Percentiles rank a stretch among this genome's conserved stretches.
Conservation (phyloP, 2,113 vertebrate species). For the Alaudala cheleensis region DNA sequence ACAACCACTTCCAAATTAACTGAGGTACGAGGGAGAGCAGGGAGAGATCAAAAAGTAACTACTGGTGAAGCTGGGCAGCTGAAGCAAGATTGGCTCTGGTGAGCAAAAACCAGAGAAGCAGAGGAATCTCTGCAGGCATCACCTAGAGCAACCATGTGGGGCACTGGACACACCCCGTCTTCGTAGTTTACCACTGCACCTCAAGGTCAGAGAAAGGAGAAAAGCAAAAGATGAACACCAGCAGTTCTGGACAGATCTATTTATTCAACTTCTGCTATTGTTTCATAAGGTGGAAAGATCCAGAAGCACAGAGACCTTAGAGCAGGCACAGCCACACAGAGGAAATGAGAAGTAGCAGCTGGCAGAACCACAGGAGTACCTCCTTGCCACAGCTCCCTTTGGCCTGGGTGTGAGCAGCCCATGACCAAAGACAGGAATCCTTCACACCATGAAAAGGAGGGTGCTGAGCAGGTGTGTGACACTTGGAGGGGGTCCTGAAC, state of each 20-base stretch:
- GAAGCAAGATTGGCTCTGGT: background rate
- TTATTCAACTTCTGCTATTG: background rate
- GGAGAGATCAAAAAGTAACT: background rate
- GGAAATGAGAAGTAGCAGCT: background rate
- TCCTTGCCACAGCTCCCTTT: background rate
- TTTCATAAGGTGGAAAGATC: constrained; percentile 27
- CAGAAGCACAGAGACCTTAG: constrained; percentile 6
- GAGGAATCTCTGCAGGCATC: background rate
- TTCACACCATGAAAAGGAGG: background rate
- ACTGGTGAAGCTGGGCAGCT: background rate
- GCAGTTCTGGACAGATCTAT: background rate
- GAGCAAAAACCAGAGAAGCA: background rate
- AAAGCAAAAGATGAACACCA: background rate
- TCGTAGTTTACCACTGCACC: background rate
- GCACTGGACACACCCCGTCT: background rate
- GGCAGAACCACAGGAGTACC: background rate
- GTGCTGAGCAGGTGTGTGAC: background rate
- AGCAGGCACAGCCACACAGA: background rate
- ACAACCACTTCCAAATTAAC: background rate
- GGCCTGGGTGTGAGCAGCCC: background rate
- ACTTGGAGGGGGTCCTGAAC: background rate
- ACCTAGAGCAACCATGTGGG: background rate
- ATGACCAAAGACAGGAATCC: background rate
- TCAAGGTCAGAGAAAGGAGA: constrained; percentile 67
- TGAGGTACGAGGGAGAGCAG: background rate